phyloP scores from a whole-genome alignment of 2,113 vertebrate species.

The Atractosteus spatula region DNA sequence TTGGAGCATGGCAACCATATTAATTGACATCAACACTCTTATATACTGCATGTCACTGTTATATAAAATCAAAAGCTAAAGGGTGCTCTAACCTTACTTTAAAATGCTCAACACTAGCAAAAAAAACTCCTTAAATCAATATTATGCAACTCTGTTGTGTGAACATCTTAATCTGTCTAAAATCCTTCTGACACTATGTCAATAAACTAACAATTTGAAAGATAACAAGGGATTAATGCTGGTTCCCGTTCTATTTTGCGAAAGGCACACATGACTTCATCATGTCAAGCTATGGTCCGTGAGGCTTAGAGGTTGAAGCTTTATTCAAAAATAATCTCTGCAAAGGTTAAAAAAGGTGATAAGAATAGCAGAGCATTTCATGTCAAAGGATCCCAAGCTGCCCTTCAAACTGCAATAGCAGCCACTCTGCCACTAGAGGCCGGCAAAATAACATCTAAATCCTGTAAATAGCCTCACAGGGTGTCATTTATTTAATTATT shows the following conservation, averaged over 20 bases:
- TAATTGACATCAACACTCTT: background rate
- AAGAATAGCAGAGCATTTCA: background rate
- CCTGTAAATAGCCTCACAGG: no score
- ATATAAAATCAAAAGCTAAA: constrained; percentile 28
- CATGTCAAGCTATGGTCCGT: background rate
- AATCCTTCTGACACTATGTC: constrained; percentile 26
- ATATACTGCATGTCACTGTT: background rate
- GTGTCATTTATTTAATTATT: no score
- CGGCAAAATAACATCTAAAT: no score
- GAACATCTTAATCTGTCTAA: constrained; percentile 33
- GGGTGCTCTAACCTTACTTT: constrained; percentile 20
- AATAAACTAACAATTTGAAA: constrained; percentile 23
- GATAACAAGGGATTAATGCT: constrained; percentile 30
- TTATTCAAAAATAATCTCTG: no score
- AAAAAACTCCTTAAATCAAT: constrained; percentile 26
- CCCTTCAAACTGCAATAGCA: no score
- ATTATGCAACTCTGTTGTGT: constrained; percentile 14
- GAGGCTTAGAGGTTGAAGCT: background rate
- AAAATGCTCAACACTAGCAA: constrained; percentile 37
- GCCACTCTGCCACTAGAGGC: no score
- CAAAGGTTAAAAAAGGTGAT: background rate
- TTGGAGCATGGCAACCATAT: no score
- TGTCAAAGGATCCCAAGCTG: no score
- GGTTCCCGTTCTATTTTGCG: background rate
- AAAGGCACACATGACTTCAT: constrained; percentile 1